Conservation (phyloP, 2,113 vertebrate genomes). For the Amphiprion percula region DNA sequence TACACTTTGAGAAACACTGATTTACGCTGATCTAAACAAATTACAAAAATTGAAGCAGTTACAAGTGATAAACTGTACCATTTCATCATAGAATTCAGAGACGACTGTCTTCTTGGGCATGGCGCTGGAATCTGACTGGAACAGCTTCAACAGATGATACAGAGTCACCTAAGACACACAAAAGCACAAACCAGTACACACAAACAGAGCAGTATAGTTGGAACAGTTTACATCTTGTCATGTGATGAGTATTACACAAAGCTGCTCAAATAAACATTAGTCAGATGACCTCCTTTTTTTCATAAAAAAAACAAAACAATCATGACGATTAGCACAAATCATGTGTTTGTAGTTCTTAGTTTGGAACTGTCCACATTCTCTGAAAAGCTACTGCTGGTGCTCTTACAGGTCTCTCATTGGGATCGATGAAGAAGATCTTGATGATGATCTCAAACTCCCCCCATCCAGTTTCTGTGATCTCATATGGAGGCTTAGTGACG, state of each 20-base stretch:
- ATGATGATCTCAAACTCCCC: conserved; percentile 99
- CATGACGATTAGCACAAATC: background rate
- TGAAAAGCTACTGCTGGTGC: background rate
- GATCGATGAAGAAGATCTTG: conserved; percentile 99
- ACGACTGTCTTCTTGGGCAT: conserved; percentile 99
- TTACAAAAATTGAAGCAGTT: background rate
- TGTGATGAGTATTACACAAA: background rate
- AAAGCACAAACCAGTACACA: background rate
- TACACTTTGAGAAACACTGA: too few species aligned
- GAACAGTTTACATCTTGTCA: background rate
- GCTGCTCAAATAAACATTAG: background rate
- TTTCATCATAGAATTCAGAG: conserved; percentile 99
- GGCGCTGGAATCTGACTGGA: conserved; percentile 97
- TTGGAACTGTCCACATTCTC: background rate
- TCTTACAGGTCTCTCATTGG: conserved; percentile 97
- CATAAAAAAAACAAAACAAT: background rate
- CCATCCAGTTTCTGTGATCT: conserved; percentile 99
- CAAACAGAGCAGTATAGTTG: background rate
- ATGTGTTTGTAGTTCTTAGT: background rate
- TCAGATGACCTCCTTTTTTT: background rate
- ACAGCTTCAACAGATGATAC: conserved; percentile 97
- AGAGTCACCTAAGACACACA: conserved; percentile 89
- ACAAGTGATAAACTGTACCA: conserved; percentile 83
- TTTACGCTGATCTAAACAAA: too few species aligned
- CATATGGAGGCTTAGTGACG: conserved; percentile 98